Percentiles rank a stretch among this genome's conserved stretches.
Conservation (phyloP, 2,113 vertebrate species). For the Lagopus muta region DNA sequence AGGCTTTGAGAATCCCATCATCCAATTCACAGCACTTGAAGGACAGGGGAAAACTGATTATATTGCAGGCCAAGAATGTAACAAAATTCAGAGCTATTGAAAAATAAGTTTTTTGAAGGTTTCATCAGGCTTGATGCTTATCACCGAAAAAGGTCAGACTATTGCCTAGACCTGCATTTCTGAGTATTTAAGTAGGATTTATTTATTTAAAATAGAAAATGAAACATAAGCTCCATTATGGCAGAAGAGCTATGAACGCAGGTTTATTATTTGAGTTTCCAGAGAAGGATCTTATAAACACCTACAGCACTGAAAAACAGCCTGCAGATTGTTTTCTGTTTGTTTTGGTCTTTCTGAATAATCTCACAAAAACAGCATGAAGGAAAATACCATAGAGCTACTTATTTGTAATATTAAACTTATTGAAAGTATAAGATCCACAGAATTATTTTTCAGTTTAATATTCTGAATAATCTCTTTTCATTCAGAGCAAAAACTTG, state of each 20-base stretch:
- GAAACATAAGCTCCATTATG: not conserved
- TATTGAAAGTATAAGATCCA: not conserved
- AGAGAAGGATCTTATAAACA: not conserved
- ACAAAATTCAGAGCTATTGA: not conserved
- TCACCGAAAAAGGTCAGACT: not conserved
- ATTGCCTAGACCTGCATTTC: not conserved
- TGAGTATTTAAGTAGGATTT: not conserved
- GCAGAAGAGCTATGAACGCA: not conserved
- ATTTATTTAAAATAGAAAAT: not conserved
- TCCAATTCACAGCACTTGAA: not conserved
- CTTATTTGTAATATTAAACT: not conserved
- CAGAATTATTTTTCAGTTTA: not conserved
- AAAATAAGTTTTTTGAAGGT: not conserved
- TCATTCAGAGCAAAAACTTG: not conserved
- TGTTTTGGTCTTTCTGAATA: not conserved
- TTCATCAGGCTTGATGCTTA: not conserved
- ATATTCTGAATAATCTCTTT: not conserved
- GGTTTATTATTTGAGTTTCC: not conserved
- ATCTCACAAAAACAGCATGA: not conserved
- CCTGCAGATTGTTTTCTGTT: not conserved
- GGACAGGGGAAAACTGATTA: accelerated
- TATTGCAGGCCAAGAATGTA: not conserved
- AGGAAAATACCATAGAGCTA: not conserved
- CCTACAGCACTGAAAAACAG: not conserved
- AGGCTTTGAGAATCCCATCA: not conserved